Evolutionary conservation across 2,888 invertebrate genomes (phyloP).

Genomic region (Alloscopus bannaensis): DNA sequence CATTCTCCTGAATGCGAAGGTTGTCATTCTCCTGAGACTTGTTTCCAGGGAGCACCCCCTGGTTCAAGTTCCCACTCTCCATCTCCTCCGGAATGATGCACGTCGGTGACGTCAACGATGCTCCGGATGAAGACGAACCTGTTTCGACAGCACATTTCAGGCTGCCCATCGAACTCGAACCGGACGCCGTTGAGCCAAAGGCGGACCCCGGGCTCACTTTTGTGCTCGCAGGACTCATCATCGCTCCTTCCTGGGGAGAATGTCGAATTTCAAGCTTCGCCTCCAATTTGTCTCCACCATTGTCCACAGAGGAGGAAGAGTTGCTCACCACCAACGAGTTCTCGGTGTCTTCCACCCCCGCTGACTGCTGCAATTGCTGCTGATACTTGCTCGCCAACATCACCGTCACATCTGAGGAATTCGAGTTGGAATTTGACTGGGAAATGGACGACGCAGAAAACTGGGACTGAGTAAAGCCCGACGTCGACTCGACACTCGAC

Average conservation of each 20-base stretch:
- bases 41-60: background rate
- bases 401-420: constrained; percentile 84
- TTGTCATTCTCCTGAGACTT: constrained; percentile 17
- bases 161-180: constrained; percentile 67
- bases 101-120: constrained; percentile 48
- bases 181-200: constrained; percentile 55
- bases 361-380: constrained; percentile 51
- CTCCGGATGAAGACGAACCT: constrained; percentile 54
- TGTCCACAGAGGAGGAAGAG: background rate
- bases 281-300: background rate
- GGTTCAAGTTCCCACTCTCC: constrained; percentile 23
- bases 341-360: constrained; percentile 32
- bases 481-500: constrained; percentile 66
- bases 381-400: constrained; percentile 78
- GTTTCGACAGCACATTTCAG: constrained; percentile 48
- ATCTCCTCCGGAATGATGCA: constrained; percentile 28
- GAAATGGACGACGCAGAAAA: constrained; percentile 55
- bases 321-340: background rate
- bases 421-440: constrained; percentile 78
- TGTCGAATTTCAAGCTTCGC: constrained; percentile 18
- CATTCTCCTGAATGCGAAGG: constrained; percentile 44
- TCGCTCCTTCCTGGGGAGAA: background rate
- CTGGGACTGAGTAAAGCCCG: constrained; percentile 56
- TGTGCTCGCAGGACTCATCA: background rate
- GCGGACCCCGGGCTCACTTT: constrained; percentile 58